Base-by-base conservation (phyloP, 2,888 invertebrate species). In the Leucophenga montana region DNA sequence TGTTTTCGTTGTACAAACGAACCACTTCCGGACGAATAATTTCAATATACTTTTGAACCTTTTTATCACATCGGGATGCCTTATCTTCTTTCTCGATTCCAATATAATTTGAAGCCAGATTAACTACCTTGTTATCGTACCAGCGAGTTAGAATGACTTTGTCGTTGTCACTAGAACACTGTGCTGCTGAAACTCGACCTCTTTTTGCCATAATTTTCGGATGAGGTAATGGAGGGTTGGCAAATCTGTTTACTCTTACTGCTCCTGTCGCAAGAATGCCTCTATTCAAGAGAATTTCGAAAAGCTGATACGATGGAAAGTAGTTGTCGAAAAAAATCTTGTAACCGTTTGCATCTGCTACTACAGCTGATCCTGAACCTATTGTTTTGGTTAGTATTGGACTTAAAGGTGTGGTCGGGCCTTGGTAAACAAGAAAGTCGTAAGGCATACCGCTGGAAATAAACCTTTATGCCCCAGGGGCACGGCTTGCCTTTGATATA, bases 371-470 rank as follows among this genome's bases (percentile, higher is more conserved):
- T n/a, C n/a, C n/a, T n/a, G 54, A 66, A 13, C 78, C 80, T 71
- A 78, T 75, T 57, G 57, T 66, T 53, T 68, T 70, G 20, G 65
- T 13, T 65, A 59, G 46, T 16, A 50, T 0, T 53, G 59, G 44
- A 56, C 48, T 74, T 62, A 68, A 56, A 48, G 4, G 11, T n/a
- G 57, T 73, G 31, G 39, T 68, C 11, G 59, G 65, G 13, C 82
- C 79, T 75, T 85, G 85, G 70, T 84, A 85, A 27, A 83, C 73
- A 61, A 85, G 67, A 72, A 84, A 84, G 73, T 84, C 82, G 70
- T 80, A 85, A 11, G 76, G 69, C 54, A 78, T 69, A 11, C 81
- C 83, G 65, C 75, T 75, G 67, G 70, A 79, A n/a, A 77, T 68
- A 71, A 39, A 39, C 39, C 8, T 83, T 79, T 53, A 79, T 75